These are phyloP conservation scores for Onychorhynchus coronatus DNA, from an alignment of 2,113 vertebrate genomes.

Conservation along the genomic window DNA sequence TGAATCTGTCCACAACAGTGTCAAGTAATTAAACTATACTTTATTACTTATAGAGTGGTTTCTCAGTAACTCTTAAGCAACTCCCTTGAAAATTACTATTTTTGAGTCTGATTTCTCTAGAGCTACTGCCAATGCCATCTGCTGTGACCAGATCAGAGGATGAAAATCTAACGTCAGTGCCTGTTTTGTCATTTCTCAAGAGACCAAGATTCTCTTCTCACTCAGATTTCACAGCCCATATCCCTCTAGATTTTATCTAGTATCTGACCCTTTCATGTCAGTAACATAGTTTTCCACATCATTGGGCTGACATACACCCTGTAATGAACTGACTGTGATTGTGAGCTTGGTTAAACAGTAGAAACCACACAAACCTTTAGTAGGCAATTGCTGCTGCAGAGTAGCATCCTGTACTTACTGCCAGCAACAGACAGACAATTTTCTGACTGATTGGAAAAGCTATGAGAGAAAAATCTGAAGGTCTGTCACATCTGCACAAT, in stretches of 20 bases:
- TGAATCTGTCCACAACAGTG: background rate
- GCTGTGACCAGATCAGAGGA: background rate
- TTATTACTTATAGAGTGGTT: background rate
- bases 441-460: constrained; percentile 56
- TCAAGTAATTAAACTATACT: background rate
- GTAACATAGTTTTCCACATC: constrained; percentile 1
- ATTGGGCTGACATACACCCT: constrained; percentile 12
- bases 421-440: constrained; percentile 28
- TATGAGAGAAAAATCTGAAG: constrained; percentile 32
- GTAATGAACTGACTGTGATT: constrained; percentile 18
- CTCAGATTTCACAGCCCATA: background rate
- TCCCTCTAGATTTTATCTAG: background rate
- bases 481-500: constrained; percentile 13
- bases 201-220: background rate
- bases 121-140: background rate
- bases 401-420: background rate
- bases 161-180: background rate
- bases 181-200: background rate
- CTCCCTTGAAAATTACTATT: background rate
- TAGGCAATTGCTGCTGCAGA: constrained; percentile 22
- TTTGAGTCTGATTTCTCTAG: background rate
- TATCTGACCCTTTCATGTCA: background rate
- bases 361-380: background rate
- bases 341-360: background rate
- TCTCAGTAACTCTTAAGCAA: background rate